Evolutionary conservation across 2,113 vertebrate species (phyloP).

Genomic region (Hypocryptadius cinnamomeus): DNA sequence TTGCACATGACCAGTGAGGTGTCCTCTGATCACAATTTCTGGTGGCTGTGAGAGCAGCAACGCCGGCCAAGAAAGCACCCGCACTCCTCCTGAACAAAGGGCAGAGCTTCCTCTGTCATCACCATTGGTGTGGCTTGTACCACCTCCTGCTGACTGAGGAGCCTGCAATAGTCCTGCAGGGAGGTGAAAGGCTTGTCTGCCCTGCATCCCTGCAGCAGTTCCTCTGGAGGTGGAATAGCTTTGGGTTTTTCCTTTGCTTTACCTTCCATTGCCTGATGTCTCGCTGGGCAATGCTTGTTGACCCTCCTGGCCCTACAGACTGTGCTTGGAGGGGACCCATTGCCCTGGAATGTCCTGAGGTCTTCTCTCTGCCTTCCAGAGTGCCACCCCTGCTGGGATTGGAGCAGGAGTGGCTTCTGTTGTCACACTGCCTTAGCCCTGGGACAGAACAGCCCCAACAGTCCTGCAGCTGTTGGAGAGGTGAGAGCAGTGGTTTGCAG

Average conservation of each 20-base stretch:
- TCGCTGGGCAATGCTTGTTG: background rate
- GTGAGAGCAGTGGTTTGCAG: background rate
- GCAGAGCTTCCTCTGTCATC: background rate
- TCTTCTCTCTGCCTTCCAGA: background rate
- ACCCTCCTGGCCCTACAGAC: background rate
- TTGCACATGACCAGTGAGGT: background rate
- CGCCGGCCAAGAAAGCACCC: background rate
- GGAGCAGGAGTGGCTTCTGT: background rate
- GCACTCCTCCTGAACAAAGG: background rate
- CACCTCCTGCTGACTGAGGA: background rate
- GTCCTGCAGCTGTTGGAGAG: background rate
- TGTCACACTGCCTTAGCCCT: background rate
- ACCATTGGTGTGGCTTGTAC: background rate
- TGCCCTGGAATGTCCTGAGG: background rate
- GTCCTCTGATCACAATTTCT: background rate
- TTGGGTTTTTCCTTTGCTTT: background rate
- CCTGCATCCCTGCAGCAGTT: fast-evolving
- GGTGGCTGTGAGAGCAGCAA: background rate
- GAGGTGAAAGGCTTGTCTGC: background rate
- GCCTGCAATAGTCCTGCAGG: background rate
- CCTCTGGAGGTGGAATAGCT: fast-evolving
- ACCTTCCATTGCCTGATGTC: background rate
- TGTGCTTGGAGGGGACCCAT: background rate
- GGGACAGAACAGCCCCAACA: background rate
- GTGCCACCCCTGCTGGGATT: background rate